These are phyloP conservation scores for Umimayanthus kanabou DNA, from an alignment of 92 coral and sea anemone species.

Conservation along the genomic window DNA sequence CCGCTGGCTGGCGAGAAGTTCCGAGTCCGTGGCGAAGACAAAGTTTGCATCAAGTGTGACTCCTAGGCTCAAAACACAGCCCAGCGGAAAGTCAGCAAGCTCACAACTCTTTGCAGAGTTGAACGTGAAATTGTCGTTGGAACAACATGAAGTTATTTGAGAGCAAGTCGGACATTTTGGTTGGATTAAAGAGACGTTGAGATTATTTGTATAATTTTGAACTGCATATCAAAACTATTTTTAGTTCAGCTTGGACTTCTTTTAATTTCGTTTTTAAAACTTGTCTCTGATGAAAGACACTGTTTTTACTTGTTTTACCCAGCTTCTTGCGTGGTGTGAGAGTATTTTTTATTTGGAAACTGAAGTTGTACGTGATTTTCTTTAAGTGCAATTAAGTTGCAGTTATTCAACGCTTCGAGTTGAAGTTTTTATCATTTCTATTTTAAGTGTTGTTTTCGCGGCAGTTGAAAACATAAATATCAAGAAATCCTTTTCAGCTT, in stretches of 20 bases:
- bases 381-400: neutral
- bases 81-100: too few species aligned
- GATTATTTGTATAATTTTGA: neutral
- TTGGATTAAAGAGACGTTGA: neutral
- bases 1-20: constrained; percentile 94
- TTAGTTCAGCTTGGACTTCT: neutral
- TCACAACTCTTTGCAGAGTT: neutral
- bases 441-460: neutral
- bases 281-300: neutral
- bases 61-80: neutral
- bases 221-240: neutral
- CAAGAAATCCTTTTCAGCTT: neutral
- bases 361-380: neutral
- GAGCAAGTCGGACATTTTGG: neutral
- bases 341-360: neutral
- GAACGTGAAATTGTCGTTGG: neutral
- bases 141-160: neutral
- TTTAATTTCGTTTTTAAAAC: neutral
- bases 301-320: neutral
- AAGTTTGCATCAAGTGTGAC: constrained; percentile 82
- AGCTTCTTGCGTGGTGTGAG: neutral
- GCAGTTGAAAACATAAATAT: neutral
- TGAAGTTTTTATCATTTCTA: neutral
- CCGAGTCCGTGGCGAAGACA: constrained; percentile 71
- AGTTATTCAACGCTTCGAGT: neutral